A percentile compares a stretch with the other conserved stretches of the same genome.
Evolutionary conservation across 2,888 invertebrate genomes (phyloP).

Genomic region (Cataglyphis cursor): DNA sequence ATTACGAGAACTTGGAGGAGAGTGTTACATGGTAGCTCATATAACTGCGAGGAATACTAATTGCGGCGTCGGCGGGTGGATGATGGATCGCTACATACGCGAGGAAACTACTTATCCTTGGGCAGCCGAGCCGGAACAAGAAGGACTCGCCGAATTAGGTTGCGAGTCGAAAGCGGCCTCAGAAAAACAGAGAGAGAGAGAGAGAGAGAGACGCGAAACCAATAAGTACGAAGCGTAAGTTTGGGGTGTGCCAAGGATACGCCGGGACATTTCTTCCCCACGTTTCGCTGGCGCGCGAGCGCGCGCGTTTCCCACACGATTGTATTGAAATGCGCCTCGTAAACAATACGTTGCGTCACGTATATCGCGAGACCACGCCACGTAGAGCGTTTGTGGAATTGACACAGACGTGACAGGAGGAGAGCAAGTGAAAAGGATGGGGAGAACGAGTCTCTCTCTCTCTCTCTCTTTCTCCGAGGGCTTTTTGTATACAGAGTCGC

Average conservation of each 20-base stretch:
- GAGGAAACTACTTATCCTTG: slow-evolving; percentile 35
- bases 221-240: slow-evolving; percentile 10
- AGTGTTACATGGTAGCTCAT: background rate
- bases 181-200: background rate
- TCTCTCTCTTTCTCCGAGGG: background rate
- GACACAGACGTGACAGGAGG: slow-evolving; percentile 76
- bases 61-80: background rate
- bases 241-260: slow-evolving; percentile 81
- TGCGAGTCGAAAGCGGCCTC: slow-evolving; percentile 44
- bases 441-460: slow-evolving; percentile 29
- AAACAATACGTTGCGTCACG: slow-evolving; percentile 84
- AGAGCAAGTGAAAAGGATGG: slow-evolving; percentile 61
- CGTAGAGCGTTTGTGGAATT: slow-evolving; percentile 69
- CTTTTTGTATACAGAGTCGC: slow-evolving; percentile 10
- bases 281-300: slow-evolving; percentile 66
- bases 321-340: slow-evolving; percentile 85
- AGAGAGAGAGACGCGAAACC: too few species aligned
- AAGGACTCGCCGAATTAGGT: slow-evolving; percentile 23
- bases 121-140: slow-evolving; percentile 6
- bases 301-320: slow-evolving; percentile 80
- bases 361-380: slow-evolving; percentile 53
- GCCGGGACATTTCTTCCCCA: slow-evolving; percentile 80
- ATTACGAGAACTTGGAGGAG: background rate
- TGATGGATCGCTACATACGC: background rate
- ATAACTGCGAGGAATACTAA: slow-evolving; percentile 23